phyloP scores from a whole-genome alignment of 2,797 vertebrate species.

The Gymnocypris eckloni region DNA sequence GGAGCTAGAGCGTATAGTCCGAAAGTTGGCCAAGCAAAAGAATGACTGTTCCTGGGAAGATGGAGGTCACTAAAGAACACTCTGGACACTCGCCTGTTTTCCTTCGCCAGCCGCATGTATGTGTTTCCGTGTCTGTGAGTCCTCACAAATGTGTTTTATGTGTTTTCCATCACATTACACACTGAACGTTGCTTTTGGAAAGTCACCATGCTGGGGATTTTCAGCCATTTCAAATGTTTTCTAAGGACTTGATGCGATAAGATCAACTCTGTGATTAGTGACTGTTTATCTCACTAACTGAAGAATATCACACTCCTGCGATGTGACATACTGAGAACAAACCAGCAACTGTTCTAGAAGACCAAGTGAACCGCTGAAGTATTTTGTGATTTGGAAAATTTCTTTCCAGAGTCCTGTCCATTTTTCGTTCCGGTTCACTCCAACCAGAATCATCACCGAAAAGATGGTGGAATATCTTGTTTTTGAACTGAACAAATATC shows the following conservation, averaged over 20 bases:
- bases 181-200: conserved; percentile 41
- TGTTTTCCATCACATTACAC: conserved; percentile 31
- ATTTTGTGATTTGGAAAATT: neutral
- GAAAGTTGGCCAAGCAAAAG: conserved; percentile 92
- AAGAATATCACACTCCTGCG: conserved; percentile 36
- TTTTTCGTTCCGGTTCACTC: neutral
- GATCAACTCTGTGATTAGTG: conserved; percentile 10
- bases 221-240: conserved; percentile 38
- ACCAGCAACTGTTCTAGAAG: conserved; percentile 17
- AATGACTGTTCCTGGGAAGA: conserved; percentile 91
- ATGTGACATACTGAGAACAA: conserved; percentile 25
- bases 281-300: neutral
- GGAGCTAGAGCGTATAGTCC: conserved; percentile 92
- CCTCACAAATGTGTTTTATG: conserved; percentile 39
- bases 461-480: conserved; percentile 27
- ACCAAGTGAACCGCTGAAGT: conserved; percentile 19
- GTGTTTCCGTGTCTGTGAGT: conserved; percentile 44
- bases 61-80: conserved; percentile 75
- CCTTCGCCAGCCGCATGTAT: conserved; percentile 35
- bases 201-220: conserved; percentile 33
- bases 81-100: conserved; percentile 14
- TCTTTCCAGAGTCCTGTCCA: neutral
- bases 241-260: conserved; percentile 31
- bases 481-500: conserved; percentile 38
- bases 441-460: neutral